Evolutionary conservation across 2,888 invertebrate species (phyloP), one percentile per base, ranked within the genome.

Genomic region (Eupithecia dodoneata): DNA sequence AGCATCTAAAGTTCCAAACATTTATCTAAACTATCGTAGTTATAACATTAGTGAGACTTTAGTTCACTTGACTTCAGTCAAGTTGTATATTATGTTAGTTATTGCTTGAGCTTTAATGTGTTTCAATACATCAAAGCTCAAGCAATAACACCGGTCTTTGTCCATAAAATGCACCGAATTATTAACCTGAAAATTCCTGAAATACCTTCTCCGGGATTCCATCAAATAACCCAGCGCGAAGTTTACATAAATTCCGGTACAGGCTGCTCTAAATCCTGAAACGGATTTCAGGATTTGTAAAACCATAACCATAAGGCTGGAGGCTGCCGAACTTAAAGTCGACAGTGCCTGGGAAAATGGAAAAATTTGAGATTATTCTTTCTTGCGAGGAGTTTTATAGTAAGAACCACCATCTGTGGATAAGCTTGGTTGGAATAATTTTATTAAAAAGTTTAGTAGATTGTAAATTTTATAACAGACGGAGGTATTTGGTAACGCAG

Each of bases 231-330:
- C 73, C 44, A 45, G 18, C 66, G 75, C 41, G 59, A 59, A 71
- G 70, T 78, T 76, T 66, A 72, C 76, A 74, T 74, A 78, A 78
- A 78, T 74, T 76, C 69, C 76, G 12, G 42, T n/a, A 52, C 41
- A 63, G 74, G 63, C 59, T 52, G 41, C 69, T 30, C 65, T 12
- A 69, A 76, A 74, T 76, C 74, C 74, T 49, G 72, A 70, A 76
- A 41, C 66, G 79, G 79, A 79, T 79, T 76, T 75, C 66, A 71
- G 79, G 79, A 79, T 79, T 76, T 76, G 79, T 76, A 71, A 76
- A 59, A 74, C 71, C 66, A 76, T 79, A 79, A 79, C 74, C 76
- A 18, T 79, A 76, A 79, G 59, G 76, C 52, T 45, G 69, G 78
- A 71, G 76, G 18, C 63, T 12, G 63, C 18, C 63, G 63, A 63